Conservation (phyloP, 2,797 vertebrate genomes). For the Hyperoplus lanceolatus region DNA sequence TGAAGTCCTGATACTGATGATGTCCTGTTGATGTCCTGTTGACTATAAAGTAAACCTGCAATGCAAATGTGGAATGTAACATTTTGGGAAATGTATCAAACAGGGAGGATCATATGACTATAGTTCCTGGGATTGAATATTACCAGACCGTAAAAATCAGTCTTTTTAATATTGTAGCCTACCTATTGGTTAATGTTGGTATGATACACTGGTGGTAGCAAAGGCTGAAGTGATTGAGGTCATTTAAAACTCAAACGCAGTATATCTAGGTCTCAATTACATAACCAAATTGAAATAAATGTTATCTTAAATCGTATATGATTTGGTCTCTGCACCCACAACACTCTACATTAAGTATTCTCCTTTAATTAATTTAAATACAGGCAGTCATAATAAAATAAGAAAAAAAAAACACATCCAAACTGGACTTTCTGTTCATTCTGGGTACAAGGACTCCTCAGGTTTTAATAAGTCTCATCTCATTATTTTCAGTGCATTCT, state of each 20-base stretch:
- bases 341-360: conserved; percentile 3
- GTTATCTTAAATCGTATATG: background rate
- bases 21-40: background rate
- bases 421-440: background rate
- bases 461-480: background rate
- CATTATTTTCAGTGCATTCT: conserved; percentile 11
- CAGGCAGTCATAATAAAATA: conserved; percentile 45
- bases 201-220: too few species aligned
- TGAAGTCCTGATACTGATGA: too few species aligned
- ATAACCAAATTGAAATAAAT: background rate
- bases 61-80: too few species aligned
- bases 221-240: too few species aligned
- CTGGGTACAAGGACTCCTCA: conserved; percentile 11
- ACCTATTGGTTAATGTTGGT: too few species aligned
- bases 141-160: too few species aligned
- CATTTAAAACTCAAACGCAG: too few species aligned
- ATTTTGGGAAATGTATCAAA: too few species aligned
- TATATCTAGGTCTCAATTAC: background rate
- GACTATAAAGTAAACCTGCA: too few species aligned
- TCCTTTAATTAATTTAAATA: conserved; percentile 42
- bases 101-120: too few species aligned
- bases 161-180: too few species aligned
- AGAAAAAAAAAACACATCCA: background rate
- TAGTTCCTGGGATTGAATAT: too few species aligned
- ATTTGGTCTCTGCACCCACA: background rate